Percentiles rank a stretch among this genome's conserved stretches.
Evolutionary conservation across 2,797 vertebrate genomes (phyloP).

Genomic region (Chromis chromis): DNA sequence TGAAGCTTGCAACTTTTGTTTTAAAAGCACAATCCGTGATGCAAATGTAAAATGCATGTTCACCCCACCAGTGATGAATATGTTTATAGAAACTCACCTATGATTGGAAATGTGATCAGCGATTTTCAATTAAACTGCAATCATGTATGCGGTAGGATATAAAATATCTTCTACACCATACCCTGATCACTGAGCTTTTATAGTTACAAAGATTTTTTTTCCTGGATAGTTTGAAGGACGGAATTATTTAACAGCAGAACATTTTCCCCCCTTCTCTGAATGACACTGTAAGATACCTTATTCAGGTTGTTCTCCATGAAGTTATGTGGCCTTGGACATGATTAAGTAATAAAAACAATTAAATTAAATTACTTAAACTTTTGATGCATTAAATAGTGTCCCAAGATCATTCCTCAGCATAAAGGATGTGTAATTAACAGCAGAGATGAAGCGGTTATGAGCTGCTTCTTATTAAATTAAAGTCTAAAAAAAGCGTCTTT

Average conservation of each 20-base stretch:
- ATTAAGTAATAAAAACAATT: constrained; percentile 89
- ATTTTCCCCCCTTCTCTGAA: constrained; percentile 24
- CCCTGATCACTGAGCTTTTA: constrained; percentile 8
- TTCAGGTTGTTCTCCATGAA: constrained; percentile 71
- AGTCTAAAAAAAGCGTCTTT: constrained; percentile 73
- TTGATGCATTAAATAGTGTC: constrained; percentile 87
- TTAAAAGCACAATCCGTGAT: background rate
- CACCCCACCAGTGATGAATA: background rate
- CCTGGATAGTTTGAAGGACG: constrained; percentile 35
- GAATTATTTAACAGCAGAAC: constrained; percentile 16
- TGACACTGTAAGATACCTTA: constrained; percentile 53
- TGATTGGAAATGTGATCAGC: too few relatives aligned
- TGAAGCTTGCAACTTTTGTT: background rate
- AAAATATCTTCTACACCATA: constrained; percentile 15
- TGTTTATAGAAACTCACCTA: too few relatives aligned
- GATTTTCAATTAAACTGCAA: too few relatives aligned
- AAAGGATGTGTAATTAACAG: constrained; percentile 86
- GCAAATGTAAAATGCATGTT: background rate
- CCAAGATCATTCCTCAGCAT: constrained; percentile 83
- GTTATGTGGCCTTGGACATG: constrained; percentile 77
- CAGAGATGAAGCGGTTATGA: constrained; percentile 81
- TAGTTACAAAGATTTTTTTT: background rate
- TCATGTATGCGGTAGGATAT: too few relatives aligned
- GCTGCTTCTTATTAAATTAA: constrained; percentile 86
- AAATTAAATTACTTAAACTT: constrained; percentile 88